phyloP scores from a whole-genome alignment of 1,140 invertebrate genomes.

The Leptonema lineaticorne region DNA sequence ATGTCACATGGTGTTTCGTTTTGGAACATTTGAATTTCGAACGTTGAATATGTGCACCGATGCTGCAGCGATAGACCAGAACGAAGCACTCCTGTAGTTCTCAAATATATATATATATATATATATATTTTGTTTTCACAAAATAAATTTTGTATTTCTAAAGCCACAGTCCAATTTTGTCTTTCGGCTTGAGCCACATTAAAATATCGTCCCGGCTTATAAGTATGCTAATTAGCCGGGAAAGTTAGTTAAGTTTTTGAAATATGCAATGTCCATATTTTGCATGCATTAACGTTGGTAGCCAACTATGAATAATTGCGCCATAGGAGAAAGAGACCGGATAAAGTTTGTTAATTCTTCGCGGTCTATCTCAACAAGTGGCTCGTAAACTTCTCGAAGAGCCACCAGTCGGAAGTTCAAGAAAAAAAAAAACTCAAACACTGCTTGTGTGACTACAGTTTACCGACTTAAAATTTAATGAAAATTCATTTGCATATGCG shows the following conservation, averaged over 20 bases:
- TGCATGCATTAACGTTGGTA: neutral
- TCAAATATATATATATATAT: neutral
- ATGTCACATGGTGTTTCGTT: constrained; percentile 13
- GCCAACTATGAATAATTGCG: neutral
- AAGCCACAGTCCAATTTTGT: too few species aligned
- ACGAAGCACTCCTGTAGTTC: neutral
- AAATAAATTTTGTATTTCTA: too few species aligned
- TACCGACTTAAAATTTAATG: too few species aligned
- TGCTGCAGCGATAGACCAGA: neutral
- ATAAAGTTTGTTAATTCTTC: neutral
- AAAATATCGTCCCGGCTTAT: neutral
- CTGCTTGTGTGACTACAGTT: too few species aligned
- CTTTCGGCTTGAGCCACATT: constrained; percentile 19
- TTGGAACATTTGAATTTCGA: neutral
- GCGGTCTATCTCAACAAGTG: constrained; percentile 2
- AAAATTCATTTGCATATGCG: too few species aligned
- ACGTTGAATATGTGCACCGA: constrained; percentile 10
- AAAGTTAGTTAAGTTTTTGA: neutral
- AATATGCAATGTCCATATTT: neutral
- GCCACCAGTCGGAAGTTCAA: neutral
- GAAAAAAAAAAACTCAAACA: too few species aligned
- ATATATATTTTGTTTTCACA: neutral
- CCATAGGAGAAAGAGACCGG: neutral
- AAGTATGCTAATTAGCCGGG: constrained; percentile 12
- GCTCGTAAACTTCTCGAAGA: neutral